A percentile compares a stretch with the other conserved stretches of the same genome.
Evolutionary conservation across 2,888 invertebrate genomes (phyloP).

Genomic region (Eutolmus rufibarbis): DNA sequence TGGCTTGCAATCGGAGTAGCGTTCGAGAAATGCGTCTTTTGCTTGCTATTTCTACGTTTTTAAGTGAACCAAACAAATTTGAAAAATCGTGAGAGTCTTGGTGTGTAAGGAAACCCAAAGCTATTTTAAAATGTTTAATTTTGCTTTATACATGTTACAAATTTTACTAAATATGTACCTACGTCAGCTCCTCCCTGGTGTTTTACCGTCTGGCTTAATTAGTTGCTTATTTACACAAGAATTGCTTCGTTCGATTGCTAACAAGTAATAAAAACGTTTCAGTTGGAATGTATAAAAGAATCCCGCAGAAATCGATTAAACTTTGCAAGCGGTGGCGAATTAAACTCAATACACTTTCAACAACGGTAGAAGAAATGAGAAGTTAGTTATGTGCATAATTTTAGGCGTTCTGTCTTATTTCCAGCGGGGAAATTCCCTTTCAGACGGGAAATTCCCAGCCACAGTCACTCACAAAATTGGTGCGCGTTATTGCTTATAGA

Average conservation of each 20-base stretch:
- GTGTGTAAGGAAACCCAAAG: not conserved
- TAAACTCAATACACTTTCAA: not conserved
- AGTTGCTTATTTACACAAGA: conserved; percentile 12
- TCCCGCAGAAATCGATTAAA: not conserved
- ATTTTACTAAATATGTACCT: not conserved
- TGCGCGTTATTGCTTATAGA: conserved; percentile 1
- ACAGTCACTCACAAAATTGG: conserved; percentile 29
- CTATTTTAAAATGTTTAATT: not conserved
- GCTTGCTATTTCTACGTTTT: not conserved
- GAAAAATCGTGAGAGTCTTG: not conserved
- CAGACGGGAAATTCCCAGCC: not conserved
- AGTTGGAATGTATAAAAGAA: not conserved
- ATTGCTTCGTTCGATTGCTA: conserved; percentile 6
- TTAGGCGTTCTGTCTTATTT: not conserved
- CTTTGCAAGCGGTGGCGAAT: not conserved
- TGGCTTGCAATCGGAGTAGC: not conserved
- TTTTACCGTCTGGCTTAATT: not conserved
- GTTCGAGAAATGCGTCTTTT: not conserved
- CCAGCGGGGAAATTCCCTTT: not conserved
- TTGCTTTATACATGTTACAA: not conserved
- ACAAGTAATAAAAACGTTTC: not conserved
- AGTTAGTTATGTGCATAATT: conserved; percentile 4
- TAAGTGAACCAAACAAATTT: not conserved
- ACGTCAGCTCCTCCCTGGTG: not conserved
- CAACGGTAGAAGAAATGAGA: not conserved